phyloP scores from a whole-genome alignment of 2,888 invertebrate genomes.

The Andrena minutula region DNA sequence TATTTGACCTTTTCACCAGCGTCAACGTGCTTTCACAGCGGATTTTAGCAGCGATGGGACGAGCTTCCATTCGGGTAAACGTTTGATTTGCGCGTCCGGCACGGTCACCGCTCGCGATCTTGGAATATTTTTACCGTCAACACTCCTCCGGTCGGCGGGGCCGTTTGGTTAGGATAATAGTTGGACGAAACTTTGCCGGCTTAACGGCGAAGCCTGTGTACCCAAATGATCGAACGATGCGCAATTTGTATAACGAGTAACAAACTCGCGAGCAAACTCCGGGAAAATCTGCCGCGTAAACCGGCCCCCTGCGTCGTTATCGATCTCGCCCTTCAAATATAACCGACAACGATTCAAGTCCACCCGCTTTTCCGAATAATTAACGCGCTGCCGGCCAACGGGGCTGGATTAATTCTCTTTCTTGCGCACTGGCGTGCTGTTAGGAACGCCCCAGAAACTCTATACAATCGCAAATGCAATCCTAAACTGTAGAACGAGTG shows the following conservation, averaged over 20 bases:
- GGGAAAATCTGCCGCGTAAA: constrained; percentile 36
- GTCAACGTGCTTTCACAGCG: background rate
- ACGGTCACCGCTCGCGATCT: constrained; percentile 19
- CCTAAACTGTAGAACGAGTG: too few relatives aligned
- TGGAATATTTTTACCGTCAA: constrained; percentile 15
- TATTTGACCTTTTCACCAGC: too few relatives aligned
- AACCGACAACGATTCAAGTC: constrained; percentile 19
- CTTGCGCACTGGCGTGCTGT: background rate
- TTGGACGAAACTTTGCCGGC: constrained; percentile 38
- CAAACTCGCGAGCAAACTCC: constrained; percentile 51
- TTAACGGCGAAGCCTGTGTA: constrained; percentile 32
- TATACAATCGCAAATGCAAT: too few relatives aligned
- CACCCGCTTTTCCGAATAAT: constrained; percentile 28
- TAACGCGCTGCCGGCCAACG: constrained; percentile 12
- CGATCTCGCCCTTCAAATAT: constrained; percentile 39
- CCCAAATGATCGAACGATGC: constrained; percentile 49
- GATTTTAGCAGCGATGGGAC: background rate
- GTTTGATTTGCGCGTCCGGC: constrained; percentile 6
- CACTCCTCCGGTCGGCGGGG: background rate
- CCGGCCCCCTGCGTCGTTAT: constrained; percentile 45
- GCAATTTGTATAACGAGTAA: constrained; percentile 57
- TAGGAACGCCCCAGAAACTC: too few relatives aligned
- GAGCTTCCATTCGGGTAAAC: background rate
- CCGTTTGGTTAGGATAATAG: constrained; percentile 36
- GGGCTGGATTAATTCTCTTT: constrained; percentile 10